Conservation (phyloP, 2,113 vertebrate species). For the Crotophaga sulcirostris region DNA sequence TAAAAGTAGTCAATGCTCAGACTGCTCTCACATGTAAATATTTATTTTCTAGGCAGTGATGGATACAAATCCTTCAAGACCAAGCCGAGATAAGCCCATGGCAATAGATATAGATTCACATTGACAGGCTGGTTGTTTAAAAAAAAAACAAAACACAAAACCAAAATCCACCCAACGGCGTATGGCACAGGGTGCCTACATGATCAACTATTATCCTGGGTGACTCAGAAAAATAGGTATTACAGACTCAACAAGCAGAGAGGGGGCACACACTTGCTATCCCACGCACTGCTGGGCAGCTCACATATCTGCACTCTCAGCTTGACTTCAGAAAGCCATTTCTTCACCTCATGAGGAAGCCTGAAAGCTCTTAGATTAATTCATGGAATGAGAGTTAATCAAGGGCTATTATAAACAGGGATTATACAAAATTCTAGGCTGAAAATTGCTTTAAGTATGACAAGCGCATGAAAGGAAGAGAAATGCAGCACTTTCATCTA, state of each 20-base stretch:
- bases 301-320: accelerated
- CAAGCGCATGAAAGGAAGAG: background rate
- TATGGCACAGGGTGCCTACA: background rate
- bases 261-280: background rate
- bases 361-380: background rate
- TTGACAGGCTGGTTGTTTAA: background rate
- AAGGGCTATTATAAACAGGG: background rate
- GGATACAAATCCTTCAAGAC: background rate
- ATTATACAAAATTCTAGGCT: background rate
- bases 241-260: background rate
- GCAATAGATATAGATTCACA: background rate
- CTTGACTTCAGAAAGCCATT: background rate
- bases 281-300: background rate
- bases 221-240: background rate
- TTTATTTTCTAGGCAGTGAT: background rate
- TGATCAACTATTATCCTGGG: background rate
- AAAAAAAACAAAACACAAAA: background rate
- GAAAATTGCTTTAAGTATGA: background rate
- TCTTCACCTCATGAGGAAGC: background rate
- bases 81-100: background rate
- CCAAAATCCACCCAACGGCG: background rate
- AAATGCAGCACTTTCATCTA: background rate
- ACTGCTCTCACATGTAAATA: background rate
- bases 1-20: background rate
- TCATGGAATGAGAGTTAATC: background rate